A percentile compares a stretch with the other conserved stretches of the same genome.
phyloP scores from a whole-genome alignment of 2,888 invertebrate genomes.

The Diaprepes abbreviatus region DNA sequence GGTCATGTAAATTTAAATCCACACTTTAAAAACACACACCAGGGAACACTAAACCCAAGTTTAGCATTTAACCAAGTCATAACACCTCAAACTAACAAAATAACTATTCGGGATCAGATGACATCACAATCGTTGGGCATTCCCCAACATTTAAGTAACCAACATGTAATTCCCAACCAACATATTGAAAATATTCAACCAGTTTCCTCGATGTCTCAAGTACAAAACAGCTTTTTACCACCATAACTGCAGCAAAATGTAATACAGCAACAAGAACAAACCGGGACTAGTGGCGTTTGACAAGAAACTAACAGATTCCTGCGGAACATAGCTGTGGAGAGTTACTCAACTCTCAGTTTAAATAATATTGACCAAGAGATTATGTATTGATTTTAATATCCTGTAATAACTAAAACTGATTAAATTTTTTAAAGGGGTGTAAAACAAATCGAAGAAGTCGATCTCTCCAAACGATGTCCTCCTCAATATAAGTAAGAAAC shows the following conservation, averaged over 20 bases:
- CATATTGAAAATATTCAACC: neutral
- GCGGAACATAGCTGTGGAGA: neutral
- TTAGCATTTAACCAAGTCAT: neutral
- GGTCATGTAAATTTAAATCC: neutral
- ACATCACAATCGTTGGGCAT: neutral
- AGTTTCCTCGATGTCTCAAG: neutral
- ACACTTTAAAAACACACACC: too few species aligned
- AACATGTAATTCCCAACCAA: neutral
- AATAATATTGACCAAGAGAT: neutral
- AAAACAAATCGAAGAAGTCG: conserved; percentile 6
- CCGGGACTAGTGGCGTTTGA: neutral
- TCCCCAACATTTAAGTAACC: neutral
- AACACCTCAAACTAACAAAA: neutral
- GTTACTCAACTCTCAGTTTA: neutral
- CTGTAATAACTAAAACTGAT: neutral
- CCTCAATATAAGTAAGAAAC: conserved; percentile 39
- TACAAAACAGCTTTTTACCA: too few species aligned
- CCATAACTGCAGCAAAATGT: too few species aligned
- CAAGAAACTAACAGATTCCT: neutral
- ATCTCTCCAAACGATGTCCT: conserved; percentile 44
- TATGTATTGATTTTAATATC: neutral
- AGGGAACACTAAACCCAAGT: too few species aligned
- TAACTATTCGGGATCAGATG: neutral
- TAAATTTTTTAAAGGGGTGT: conserved; percentile 8
- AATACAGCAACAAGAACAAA: neutral